Evolutionary conservation across 2,797 vertebrate genomes (phyloP).

Genomic region (Monodelphis domestica): DNA sequence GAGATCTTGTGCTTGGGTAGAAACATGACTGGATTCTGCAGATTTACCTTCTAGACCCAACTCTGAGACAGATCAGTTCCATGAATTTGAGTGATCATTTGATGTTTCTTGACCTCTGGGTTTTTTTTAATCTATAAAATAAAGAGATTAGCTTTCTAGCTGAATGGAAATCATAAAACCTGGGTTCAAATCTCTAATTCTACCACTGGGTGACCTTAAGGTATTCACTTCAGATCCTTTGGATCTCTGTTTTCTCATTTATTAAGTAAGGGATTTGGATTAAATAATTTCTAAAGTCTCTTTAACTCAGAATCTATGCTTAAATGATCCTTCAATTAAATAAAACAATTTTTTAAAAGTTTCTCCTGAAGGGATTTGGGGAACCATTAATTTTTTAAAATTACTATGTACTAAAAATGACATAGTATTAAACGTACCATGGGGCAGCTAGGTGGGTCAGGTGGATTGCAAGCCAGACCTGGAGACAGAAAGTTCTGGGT

Average conservation of each 20-base stretch:
- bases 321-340: neutral
- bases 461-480: no score
- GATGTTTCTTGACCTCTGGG: neutral
- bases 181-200: neutral
- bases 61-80: neutral
- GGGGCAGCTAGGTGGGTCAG: no score
- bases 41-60: neutral
- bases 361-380: neutral
- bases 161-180: neutral
- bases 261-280: neutral
- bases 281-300: neutral
- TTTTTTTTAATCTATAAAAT: neutral
- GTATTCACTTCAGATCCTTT: neutral
- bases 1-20: neutral
- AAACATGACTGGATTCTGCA: neutral
- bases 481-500: no score
- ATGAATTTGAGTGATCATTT: neutral
- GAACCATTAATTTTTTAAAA: neutral
- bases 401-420: no score
- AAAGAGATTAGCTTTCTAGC: neutral
- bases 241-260: neutral
- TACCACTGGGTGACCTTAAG: neutral
- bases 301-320: neutral
- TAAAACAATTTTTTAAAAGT: neutral
- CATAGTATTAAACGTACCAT: no score